Conservation (phyloP, 2,888 invertebrate species). For the Stenoptilia bipunctidactyla region DNA sequence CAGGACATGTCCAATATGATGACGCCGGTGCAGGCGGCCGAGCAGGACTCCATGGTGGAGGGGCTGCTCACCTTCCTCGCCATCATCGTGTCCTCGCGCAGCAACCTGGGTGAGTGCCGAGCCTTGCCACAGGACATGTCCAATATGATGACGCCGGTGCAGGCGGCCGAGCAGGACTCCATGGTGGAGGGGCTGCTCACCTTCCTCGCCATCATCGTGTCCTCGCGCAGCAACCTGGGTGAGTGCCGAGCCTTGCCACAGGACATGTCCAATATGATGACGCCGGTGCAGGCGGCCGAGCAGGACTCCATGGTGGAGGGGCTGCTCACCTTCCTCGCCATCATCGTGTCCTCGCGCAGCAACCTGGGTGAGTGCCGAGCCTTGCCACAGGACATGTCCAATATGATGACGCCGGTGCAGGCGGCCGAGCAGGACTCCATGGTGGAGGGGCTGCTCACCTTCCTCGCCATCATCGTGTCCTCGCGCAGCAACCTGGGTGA, state of each 20-base stretch:
- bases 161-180: slow-evolving; percentile 87
- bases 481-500: slow-evolving; percentile 89
- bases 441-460: slow-evolving; percentile 93
- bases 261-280: too few species aligned
- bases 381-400: too few species aligned
- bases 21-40: slow-evolving; percentile 78
- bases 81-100: slow-evolving; percentile 88
- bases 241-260: too few species aligned
- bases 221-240: slow-evolving; percentile 90
- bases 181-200: slow-evolving; percentile 95
- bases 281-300: slow-evolving; percentile 80
- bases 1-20: too few species aligned
- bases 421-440: slow-evolving; percentile 91
- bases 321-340: slow-evolving; percentile 90
- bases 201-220: slow-evolving; percentile 90
- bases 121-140: too few species aligned
- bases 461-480: slow-evolving; percentile 89
- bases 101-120: slow-evolving; percentile 85
- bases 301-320: slow-evolving; percentile 95
- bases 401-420: slow-evolving; percentile 74
- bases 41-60: slow-evolving; percentile 94
- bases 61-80: slow-evolving; percentile 92
- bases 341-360: slow-evolving; percentile 88
- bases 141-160: slow-evolving; percentile 74
- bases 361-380: slow-evolving; percentile 85